Evolutionary conservation across 2,888 invertebrate species (phyloP).

Genomic region (Cephus spinipes): DNA sequence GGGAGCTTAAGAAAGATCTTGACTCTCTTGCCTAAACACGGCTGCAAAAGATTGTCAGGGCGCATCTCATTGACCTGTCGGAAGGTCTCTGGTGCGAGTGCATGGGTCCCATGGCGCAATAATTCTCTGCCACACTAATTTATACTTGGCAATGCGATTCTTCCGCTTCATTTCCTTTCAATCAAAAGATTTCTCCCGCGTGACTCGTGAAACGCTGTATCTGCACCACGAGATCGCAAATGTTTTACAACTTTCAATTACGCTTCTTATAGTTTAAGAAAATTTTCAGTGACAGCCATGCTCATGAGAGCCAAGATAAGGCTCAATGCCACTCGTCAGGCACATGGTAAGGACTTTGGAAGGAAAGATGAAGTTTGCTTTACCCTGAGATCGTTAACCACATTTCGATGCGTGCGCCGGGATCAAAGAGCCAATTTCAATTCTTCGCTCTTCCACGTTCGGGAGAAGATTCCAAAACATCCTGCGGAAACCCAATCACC

Average conservation of each 20-base stretch:
- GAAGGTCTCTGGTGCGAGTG: background rate
- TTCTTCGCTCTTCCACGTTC: background rate
- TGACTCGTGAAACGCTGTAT: no score
- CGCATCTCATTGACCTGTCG: background rate
- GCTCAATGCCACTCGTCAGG: background rate
- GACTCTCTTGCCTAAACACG: background rate
- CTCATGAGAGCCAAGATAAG: background rate
- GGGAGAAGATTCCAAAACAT: background rate
- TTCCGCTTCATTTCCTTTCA: background rate
- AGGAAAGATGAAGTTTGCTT: background rate
- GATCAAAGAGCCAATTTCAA: background rate
- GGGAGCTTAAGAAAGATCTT: background rate
- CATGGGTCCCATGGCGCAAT: background rate
- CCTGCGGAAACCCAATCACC: background rate
- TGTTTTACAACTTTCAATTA: background rate
- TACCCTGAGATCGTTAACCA: background rate
- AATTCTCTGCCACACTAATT: slow-evolving; percentile 28
- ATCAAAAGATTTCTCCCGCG: background rate
- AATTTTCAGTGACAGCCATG: background rate
- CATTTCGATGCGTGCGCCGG: background rate
- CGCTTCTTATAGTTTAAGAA: background rate
- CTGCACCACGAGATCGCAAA: background rate
- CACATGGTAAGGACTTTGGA: background rate
- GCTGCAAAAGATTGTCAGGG: background rate
- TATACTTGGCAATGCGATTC: slow-evolving; percentile 23